Evolutionary conservation across 2,797 vertebrate species (phyloP).

Genomic region (Platalea minor): DNA sequence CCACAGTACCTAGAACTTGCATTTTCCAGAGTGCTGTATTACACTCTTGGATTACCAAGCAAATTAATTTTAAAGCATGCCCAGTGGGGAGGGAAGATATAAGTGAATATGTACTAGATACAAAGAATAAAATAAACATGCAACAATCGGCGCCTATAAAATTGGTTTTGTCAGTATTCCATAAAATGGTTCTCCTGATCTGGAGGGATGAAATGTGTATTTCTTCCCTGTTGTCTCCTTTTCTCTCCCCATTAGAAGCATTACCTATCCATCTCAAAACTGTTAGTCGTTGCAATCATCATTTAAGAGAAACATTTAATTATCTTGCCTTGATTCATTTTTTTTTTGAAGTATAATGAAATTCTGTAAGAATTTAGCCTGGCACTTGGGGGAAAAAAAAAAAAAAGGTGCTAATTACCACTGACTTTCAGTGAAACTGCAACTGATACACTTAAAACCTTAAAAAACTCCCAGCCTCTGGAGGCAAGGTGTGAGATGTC

Average conservation of each 20-base stretch:
- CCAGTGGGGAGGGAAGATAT: neutral
- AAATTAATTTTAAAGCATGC: neutral
- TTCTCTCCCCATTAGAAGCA: neutral
- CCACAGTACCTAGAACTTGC: neutral
- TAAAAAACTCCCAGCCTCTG: neutral
- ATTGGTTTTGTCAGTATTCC: rapidly evolving
- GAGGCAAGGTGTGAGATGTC: neutral
- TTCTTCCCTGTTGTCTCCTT: neutral
- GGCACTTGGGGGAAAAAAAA: neutral
- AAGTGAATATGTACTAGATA: no score
- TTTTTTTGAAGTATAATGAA: neutral
- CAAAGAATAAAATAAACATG: neutral
- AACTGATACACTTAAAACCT: neutral
- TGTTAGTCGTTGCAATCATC: rapidly evolving
- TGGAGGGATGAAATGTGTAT: neutral
- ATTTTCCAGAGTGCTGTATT: neutral
- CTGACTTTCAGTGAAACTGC: neutral
- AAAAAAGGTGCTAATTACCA: neutral
- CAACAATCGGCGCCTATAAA: rapidly evolving
- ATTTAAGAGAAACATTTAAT: neutral
- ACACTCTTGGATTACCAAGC: rapidly evolving
- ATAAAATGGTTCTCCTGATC: neutral
- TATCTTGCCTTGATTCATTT: neutral
- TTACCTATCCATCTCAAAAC: neutral
- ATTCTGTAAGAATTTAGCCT: neutral